phyloP scores from a whole-genome alignment of 2,113 vertebrate genomes.

The Balaeniceps rex region DNA sequence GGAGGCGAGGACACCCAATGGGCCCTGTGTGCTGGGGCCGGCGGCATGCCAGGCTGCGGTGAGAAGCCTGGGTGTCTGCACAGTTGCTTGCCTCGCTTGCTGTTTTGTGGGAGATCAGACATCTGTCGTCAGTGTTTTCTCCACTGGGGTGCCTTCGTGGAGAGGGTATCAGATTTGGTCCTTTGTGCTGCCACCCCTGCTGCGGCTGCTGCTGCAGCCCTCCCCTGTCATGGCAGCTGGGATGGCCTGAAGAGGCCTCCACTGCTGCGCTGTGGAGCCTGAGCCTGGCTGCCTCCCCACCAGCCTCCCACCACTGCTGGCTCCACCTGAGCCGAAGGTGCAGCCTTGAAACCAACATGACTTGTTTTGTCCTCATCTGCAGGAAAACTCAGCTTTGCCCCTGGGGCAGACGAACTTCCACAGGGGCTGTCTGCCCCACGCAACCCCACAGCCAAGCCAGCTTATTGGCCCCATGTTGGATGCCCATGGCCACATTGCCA shows the following conservation, averaged over 20 bases:
- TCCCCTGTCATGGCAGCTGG: background rate
- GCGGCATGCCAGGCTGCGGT: background rate
- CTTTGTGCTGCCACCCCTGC: background rate
- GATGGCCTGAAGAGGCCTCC: background rate
- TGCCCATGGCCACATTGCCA: background rate
- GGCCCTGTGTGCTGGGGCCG: background rate
- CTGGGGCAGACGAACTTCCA: background rate
- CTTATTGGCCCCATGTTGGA: background rate
- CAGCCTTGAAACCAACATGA: background rate
- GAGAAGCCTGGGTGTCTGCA: background rate
- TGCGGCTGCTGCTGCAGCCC: rapidly evolving
- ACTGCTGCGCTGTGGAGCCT: rapidly evolving
- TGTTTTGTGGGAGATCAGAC: background rate
- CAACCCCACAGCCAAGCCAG: background rate
- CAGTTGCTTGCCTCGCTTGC: background rate
- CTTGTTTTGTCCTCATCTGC: background rate
- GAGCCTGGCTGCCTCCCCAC: background rate
- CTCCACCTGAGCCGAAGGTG: rapidly evolving
- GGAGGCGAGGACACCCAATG: rapidly evolving
- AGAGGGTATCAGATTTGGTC: background rate
- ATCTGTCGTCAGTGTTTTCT: background rate
- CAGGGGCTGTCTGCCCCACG: background rate
- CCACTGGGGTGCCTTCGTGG: background rate
- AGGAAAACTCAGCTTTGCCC: background rate
- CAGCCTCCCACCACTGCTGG: background rate